Conservation (phyloP, 2,888 invertebrate species). For the Crossocerus cetratus region DNA sequence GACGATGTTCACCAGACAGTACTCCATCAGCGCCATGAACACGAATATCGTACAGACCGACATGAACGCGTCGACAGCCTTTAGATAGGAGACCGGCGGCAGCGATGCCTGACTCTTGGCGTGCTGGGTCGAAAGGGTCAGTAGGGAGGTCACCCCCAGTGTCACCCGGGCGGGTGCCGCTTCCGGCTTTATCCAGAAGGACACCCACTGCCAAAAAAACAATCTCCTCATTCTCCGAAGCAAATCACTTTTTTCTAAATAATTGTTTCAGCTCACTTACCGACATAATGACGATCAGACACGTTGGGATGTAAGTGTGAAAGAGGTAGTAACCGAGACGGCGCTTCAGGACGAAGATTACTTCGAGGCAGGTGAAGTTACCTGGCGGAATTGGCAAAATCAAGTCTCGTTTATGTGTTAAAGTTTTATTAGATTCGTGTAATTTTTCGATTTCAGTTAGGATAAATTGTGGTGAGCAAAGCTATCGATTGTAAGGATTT, state of each 20-base stretch:
- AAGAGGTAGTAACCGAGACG: constrained; percentile 94
- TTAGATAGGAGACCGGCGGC: constrained; percentile 95
- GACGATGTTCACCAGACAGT: constrained; percentile 92
- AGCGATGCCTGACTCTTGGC: constrained; percentile 95
- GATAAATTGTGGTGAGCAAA: not conserved
- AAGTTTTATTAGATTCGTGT: too few species aligned
- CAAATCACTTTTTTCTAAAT: not conserved
- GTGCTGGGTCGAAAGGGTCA: constrained; percentile 94
- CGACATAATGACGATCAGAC: constrained; percentile 96
- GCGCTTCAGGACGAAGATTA: constrained; percentile 92
- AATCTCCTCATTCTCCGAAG: not conserved
- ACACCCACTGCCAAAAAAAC: constrained; percentile 85
- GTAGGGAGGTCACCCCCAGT: constrained; percentile 91
- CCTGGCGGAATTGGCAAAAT: constrained; percentile 83
- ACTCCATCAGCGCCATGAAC: constrained; percentile 96
- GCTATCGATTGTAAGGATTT: too few species aligned
- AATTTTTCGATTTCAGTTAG: too few species aligned
- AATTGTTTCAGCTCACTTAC: constrained; percentile 78
- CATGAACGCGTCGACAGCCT: constrained; percentile 96
- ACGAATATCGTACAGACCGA: constrained; percentile 95
- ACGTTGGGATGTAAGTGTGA: constrained; percentile 96
- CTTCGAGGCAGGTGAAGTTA: constrained; percentile 94
- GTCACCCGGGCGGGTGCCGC: constrained; percentile 96
- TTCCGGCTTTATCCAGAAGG: constrained; percentile 97
- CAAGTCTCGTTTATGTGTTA: too few species aligned